These are phyloP conservation scores for Brachypteracias leptosomus DNA, from an alignment of 2,113 vertebrate species.

Conservation along the genomic window DNA sequence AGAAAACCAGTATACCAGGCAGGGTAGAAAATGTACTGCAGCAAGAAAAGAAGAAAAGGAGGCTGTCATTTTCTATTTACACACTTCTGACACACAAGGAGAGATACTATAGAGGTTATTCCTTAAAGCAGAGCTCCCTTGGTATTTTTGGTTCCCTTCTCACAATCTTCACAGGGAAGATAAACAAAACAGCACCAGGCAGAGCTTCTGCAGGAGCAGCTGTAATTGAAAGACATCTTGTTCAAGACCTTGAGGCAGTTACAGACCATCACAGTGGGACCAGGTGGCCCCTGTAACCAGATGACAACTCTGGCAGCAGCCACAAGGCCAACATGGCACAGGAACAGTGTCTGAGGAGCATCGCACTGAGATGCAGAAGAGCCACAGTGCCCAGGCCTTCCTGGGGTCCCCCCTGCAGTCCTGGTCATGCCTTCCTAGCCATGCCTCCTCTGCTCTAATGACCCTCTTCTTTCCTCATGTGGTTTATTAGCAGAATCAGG, in stretches of 20 bases:
- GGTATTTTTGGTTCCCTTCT: neutral
- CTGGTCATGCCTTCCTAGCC: too few relatives aligned
- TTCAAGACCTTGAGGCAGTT: neutral
- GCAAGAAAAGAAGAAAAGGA: neutral
- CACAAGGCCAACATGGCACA: fast-evolving
- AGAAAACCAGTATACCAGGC: conserved; percentile 5
- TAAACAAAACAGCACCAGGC: neutral
- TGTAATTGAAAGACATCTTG: neutral
- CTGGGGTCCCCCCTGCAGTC: neutral
- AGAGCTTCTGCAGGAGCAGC: neutral
- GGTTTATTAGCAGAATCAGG: neutral
- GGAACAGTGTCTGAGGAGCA: neutral
- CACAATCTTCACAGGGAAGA: neutral
- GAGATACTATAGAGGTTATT: neutral
- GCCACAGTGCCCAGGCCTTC: neutral
- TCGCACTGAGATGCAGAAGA: neutral
- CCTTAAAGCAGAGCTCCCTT: neutral
- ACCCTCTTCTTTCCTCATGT: neutral
- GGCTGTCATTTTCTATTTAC: neutral
- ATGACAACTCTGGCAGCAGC: neutral
- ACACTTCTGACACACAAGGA: neutral
- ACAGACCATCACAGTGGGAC: neutral
- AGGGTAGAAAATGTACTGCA: neutral
- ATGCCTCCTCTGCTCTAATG: neutral
- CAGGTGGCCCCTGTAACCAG: neutral